These are phyloP conservation scores for Enteromius argenteus DNA, from an alignment of 2,797 vertebrate species.

Conservation along the genomic window DNA sequence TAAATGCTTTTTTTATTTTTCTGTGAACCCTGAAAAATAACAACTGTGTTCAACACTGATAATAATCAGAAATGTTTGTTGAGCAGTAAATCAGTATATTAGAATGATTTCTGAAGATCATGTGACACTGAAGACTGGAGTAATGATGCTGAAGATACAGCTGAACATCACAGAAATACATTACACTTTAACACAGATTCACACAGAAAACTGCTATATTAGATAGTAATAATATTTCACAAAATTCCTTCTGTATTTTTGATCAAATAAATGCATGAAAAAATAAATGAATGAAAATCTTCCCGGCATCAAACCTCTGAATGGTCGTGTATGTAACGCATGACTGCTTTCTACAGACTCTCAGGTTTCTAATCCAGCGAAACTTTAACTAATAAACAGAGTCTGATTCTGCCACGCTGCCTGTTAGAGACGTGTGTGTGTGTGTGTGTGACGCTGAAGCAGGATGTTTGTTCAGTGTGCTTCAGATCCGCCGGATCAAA, in stretches of 20 bases:
- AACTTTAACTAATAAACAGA: not conserved
- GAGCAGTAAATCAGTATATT: no score
- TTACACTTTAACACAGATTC: not conserved
- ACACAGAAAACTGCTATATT: not conserved
- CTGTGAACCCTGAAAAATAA: no score
- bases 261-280: not conserved
- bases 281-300: not conserved
- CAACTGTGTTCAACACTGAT: no score
- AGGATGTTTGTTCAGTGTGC: conserved; percentile 27
- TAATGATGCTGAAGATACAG: not conserved
- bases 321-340: not conserved
- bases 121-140: no score
- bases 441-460: conserved; percentile 28
- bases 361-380: not conserved
- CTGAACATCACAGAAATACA: not conserved
- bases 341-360: not conserved
- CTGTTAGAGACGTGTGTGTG: not conserved
- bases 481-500: conserved; percentile 13
- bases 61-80: no score
- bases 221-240: fast-evolving
- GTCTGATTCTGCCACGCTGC: not conserved
- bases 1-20: no score
- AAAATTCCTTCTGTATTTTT: not conserved
- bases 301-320: not conserved
- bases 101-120: no score